These are phyloP conservation scores for Camponotus pennsylvanicus DNA, from an alignment of 1,140 invertebrate genomes.

Conservation along the genomic window DNA sequence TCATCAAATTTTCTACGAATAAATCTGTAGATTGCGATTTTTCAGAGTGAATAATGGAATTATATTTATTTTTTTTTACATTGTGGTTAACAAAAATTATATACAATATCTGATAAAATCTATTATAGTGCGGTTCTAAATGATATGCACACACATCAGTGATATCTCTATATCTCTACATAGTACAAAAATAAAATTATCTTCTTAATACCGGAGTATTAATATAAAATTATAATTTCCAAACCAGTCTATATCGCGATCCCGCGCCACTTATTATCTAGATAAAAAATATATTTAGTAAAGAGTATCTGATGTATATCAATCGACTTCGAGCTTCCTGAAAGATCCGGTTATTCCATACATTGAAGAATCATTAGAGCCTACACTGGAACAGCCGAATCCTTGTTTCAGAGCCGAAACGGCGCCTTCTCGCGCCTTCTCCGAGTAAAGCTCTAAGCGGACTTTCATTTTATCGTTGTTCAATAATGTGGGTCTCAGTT, in stretches of 20 bases:
- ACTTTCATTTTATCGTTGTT: constrained; percentile 89
- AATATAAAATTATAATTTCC: constrained; percentile 12
- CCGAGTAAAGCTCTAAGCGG: constrained; percentile 88
- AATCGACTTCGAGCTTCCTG: constrained; percentile 92
- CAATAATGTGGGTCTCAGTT: constrained; percentile 87
- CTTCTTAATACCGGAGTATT: constrained; percentile 14
- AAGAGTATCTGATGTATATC: constrained; percentile 69
- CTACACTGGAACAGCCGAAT: constrained; percentile 86
- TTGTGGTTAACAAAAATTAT: constrained; percentile 25
- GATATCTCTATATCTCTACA: neutral
- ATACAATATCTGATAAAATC: constrained; percentile 27
- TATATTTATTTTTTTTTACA: neutral
- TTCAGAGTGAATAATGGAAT: neutral
- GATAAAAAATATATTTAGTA: neutral
- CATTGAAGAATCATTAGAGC: constrained; percentile 88
- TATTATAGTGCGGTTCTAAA: neutral
- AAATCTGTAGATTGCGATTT: neutral
- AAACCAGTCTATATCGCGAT: neutral
- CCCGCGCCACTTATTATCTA: constrained; percentile 27
- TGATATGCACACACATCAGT: neutral
- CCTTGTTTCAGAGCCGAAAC: constrained; percentile 89
- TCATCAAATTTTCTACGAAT: neutral
- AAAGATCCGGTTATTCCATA: constrained; percentile 91
- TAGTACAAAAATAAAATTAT: constrained; percentile 56
- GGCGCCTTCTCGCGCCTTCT: constrained; percentile 90